Base-by-base conservation (phyloP, 2,113 vertebrate species). In the Pungitius pungitius region DNA sequence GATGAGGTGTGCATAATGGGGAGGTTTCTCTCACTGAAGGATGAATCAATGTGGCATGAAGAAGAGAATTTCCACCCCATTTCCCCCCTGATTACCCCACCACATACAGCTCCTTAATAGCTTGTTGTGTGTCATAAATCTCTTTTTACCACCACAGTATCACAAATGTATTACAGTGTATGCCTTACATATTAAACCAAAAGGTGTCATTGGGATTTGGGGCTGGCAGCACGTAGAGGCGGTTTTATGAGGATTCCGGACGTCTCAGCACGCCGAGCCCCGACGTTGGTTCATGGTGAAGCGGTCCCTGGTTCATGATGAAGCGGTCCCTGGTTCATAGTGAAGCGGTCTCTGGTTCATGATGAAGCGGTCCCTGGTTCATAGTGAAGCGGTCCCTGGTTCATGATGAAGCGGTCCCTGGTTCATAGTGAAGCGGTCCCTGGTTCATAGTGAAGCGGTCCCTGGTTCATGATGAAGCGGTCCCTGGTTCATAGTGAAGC, bases 31-130 rank as follows among this genome's bases (percentile, higher is more conserved):
- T 85, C 90, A 82, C 86, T 93, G 91, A 92, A 94, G 94, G 93
- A 93, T 94, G 93, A 94, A 91, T 87, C 93, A 93, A 85, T 91
- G 92, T 92, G 93, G 92, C 94, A 93, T 94, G 93, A 95, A 93
- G 91, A 91, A 91, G 94, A 94, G 92, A 91, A 89, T 88, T 93
- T 95, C 94, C 92, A 93, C 63, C 83, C 94, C 93, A 95, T 95
- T 95, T 94, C 92, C 81, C 87, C 91, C 89, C 92, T 92, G 92
- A 95, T 94, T 95, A 93, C 90, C 89, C 90, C 89, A 87, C 90
- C 92, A 88, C 91, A 85, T 89, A 92, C 90, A 89, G 92, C 92
- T 92, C 89, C 91, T 83, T 94, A 93, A 93, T 89, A 91, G 89
- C 90, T 94, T 93, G 89, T 92, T 95, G 94, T 91, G 91, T 93